Evolutionary conservation across 2,797 vertebrate genomes (phyloP).

Genomic region (Malacoctenus gilli): DNA sequence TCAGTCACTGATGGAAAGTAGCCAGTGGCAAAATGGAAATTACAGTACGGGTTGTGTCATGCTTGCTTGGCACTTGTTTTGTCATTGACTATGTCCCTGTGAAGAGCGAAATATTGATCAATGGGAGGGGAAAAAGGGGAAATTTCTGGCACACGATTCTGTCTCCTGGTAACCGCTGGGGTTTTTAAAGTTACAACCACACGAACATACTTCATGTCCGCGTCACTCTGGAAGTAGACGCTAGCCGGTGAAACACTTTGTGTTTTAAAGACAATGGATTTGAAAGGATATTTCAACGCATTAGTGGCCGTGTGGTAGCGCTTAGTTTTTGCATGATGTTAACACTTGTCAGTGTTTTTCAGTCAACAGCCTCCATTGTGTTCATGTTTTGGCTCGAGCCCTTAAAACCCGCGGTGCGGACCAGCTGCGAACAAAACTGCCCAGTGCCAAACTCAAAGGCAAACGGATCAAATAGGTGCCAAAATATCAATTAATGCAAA

Average conservation of each 20-base stretch:
- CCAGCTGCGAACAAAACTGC: constrained; percentile 54
- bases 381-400: constrained; percentile 63
- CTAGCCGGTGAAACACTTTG: constrained; percentile 1
- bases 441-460: constrained; percentile 75
- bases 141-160: constrained; percentile 61
- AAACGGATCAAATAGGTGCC: constrained; percentile 64
- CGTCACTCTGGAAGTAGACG: constrained; percentile 8
- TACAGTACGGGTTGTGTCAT: constrained; percentile 80
- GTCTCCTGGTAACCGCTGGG: constrained; percentile 44
- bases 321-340: constrained; percentile 39
- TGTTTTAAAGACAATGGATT: constrained; percentile 17
- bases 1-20: constrained; percentile 82
- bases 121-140: constrained; percentile 58
- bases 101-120: constrained; percentile 76
- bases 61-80: constrained; percentile 83
- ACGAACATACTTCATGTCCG: constrained; percentile 8
- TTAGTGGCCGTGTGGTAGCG: constrained; percentile 21
- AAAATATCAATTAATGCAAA: constrained; percentile 39
- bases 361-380: constrained; percentile 43
- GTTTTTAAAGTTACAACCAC: constrained; percentile 54
- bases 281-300: constrained; percentile 16
- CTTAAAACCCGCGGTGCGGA: constrained; percentile 55
- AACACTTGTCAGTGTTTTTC: constrained; percentile 46
- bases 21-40: constrained; percentile 84
- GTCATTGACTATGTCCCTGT: constrained; percentile 78